Conservation (phyloP, 2,888 invertebrate genomes). For the Drosophila prostipennis region DNA sequence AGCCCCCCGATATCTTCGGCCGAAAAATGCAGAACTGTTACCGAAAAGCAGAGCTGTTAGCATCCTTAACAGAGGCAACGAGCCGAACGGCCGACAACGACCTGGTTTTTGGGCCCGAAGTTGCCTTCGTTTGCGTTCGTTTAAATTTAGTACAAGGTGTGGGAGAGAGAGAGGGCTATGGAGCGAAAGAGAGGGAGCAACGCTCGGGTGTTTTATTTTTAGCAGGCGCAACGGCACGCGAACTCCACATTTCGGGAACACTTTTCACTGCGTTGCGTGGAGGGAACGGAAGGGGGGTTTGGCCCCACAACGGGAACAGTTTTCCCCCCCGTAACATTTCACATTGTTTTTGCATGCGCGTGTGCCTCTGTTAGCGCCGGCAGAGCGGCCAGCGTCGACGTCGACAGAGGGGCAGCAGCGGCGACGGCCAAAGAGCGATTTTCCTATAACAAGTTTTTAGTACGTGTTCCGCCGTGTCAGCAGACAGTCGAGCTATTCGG, state of each 20-base stretch:
- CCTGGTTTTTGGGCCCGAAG: constrained; percentile 56
- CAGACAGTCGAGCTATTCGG: constrained; percentile 80
- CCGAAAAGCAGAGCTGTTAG: constrained; percentile 21
- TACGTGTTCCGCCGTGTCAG: constrained; percentile 84
- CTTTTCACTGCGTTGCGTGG: constrained; percentile 4
- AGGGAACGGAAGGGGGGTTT: neutral
- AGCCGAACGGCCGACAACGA: constrained; percentile 56
- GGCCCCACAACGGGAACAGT: constrained; percentile 22
- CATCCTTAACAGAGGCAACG: constrained; percentile 31
- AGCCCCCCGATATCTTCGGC: constrained; percentile 36
- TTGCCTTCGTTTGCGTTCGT: constrained; percentile 20
- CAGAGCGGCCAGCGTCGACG: constrained; percentile 16
- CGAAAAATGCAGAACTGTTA: neutral
- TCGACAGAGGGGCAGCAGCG: constrained; percentile 1
- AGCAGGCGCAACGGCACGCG: constrained; percentile 3
- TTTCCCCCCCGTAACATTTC: constrained; percentile 6
- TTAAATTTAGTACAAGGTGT: constrained; percentile 31
- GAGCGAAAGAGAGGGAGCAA: constrained; percentile 7
- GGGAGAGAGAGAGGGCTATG: neutral
- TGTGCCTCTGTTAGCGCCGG: constrained; percentile 33
- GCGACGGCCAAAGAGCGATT: constrained; percentile 47
- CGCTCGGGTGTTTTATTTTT: constrained; percentile 8
- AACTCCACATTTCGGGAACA: constrained; percentile 23
- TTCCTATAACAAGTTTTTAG: constrained; percentile 82
- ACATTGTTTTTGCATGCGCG: constrained; percentile 37